Evolutionary conservation across 2,888 invertebrate genomes (phyloP).

Genomic region (Eilema sororculum): DNA sequence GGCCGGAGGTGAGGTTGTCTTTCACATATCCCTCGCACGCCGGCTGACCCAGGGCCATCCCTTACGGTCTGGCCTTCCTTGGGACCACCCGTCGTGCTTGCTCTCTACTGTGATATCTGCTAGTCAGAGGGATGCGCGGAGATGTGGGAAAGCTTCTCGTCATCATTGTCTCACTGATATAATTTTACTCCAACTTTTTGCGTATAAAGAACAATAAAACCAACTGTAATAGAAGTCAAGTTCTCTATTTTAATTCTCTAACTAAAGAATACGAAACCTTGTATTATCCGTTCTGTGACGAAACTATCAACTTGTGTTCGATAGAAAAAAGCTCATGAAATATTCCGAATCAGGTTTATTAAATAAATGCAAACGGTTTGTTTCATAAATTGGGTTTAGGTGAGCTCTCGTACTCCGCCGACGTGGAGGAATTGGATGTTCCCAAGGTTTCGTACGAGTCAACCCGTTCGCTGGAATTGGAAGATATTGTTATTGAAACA

Average conservation of each 20-base stretch:
- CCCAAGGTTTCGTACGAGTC: conserved; percentile 1
- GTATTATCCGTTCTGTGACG: too few species aligned
- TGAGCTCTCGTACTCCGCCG: background rate
- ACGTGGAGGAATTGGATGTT: conserved; percentile 8
- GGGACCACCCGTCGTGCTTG: too few species aligned
- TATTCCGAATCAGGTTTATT: background rate
- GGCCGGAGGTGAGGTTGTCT: too few species aligned
- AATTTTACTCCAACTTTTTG: background rate
- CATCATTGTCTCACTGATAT: too few species aligned
- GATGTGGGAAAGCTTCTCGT: too few species aligned
- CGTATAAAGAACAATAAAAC: background rate
- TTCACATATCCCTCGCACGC: too few species aligned
- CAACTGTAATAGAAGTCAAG: background rate
- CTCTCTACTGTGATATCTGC: too few species aligned
- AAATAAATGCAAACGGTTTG: conserved; percentile 8
- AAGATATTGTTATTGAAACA: background rate
- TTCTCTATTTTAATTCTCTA: background rate
- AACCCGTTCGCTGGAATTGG: background rate
- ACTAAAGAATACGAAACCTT: background rate
- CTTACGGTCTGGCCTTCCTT: too few species aligned
- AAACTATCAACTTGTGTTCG: background rate
- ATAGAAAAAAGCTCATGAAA: background rate
- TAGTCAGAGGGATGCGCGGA: too few species aligned
- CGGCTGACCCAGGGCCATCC: too few species aligned
- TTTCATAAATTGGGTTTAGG: conserved; percentile 11